Base-by-base conservation (phyloP, 2,797 vertebrate species). In the Alca torda region DNA sequence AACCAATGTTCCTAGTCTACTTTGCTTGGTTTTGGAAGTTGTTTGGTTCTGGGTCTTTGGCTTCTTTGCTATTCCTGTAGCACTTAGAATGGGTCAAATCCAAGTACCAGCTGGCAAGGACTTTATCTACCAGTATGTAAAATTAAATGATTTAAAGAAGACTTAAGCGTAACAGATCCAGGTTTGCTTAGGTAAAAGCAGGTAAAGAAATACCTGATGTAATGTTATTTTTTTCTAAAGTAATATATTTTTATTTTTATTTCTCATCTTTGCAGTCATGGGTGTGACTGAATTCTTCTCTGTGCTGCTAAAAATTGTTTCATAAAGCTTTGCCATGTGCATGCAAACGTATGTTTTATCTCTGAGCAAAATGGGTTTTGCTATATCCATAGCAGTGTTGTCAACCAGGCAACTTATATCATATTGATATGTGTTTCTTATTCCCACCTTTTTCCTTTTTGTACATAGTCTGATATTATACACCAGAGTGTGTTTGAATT, bases 401-500 rank as follows among this genome's bases (percentile, higher is more conserved):
- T 68, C 43, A 53, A 16, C 23, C 21, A 48, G 43, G 53, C 13
- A 48, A 17, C 21, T 92, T 65, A 2, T 33, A n/a, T 31, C 10
- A 13, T n/a, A 33, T 16, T 84, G 25, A 61, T 10, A 43, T 28
- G 4, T 33, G 41, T 84, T 79, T 88, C 48, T 81, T 85, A 74
- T 43, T 63, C 21, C 16, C 3, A 4, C 6, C 53, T n/a, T 72
- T 77, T 91, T 63, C 68, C 30, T 94, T 91, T 95, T 77, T 93
- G 13, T 50, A 30, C 11, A 0, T 87, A 99, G 99, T 98, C 98
- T 61, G 99, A 99, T 94, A 98, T 99, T 83, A 98, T 99, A 96
- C 98, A 99, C 93, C 98, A 99, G 97, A 98, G 98, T 59, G 98
- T 99, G 11, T 99, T 98, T 95, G 98, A 99, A 94, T 96, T 99